phyloP scores from a whole-genome alignment of 2,113 vertebrate genomes.

The Aspiorhynchus laticeps region DNA sequence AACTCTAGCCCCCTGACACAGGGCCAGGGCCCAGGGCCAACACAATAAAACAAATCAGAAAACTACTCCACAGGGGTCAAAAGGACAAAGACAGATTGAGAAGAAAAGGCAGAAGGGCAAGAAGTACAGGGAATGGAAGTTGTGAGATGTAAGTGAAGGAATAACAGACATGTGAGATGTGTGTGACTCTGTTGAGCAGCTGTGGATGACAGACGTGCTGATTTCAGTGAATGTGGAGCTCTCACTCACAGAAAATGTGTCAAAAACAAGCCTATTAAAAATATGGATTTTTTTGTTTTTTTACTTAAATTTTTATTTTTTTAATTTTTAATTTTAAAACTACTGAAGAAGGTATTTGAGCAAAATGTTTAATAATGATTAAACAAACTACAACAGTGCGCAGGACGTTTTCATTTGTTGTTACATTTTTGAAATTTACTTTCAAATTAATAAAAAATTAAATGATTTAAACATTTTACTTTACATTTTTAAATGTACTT shows the following conservation, averaged over 20 bases:
- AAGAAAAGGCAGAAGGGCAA: constrained; percentile 32
- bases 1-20: constrained; percentile 3
- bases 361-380: not conserved
- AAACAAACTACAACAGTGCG: too few relatives aligned
- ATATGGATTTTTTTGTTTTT: not conserved
- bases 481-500: too few relatives aligned
- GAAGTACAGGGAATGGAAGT: constrained; percentile 24
- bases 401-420: not conserved
- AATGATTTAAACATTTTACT: not conserved
- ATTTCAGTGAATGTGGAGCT: constrained; percentile 57
- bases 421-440: not conserved
- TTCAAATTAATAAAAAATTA: too few relatives aligned
- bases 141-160: not conserved
- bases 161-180: not conserved
- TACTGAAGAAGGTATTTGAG: not conserved
- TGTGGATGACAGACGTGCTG: constrained; percentile 53
- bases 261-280: not conserved
- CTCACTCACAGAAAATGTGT: not conserved
- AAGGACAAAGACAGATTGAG: not conserved
- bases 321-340: too few relatives aligned
- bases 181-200: constrained; percentile 43
- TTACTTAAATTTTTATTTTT: too few relatives aligned
- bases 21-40: constrained; percentile 49
- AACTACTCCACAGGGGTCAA: constrained; percentile 12
- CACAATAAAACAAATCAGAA: constrained; percentile 2